Base-by-base conservation (phyloP, 2,888 invertebrate genomes). In the Xylota sylvarum region DNA sequence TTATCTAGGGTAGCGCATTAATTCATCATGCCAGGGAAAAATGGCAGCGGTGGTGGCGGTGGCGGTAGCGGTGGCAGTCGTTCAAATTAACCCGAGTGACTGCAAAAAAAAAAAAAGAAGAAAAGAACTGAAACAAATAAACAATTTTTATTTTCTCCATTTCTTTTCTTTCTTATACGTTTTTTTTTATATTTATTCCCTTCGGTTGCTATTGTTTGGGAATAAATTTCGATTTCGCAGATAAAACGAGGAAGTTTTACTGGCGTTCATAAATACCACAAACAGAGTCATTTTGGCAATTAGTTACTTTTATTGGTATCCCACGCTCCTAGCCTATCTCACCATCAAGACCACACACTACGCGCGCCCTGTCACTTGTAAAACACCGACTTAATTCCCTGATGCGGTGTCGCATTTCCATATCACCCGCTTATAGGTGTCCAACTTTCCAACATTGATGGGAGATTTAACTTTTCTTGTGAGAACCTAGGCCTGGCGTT, bases 1-100 rank as follows among this genome's bases (percentile, higher is more conserved):
- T 72, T 86, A 77, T 81, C 86, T 81, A 81, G 86, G 86, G 86
- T 86, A 86, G 86, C 70, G 56, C 81, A 81, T 81, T 86, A 86
- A 85, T 81, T 86, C 81, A 86, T 85, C 80, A 81, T 85, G 40
- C 65, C 70, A 40, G 60, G 70, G 40, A 52, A 50, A 67, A 56
- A 60, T 67, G 43, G 50, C 46, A 46, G 9, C 62, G 30, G 19
- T 30, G 43, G 14, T 17, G 9, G 43, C n/a, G 9, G 27, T 23
- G 23, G 35, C 10, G 12, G 27, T 3, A 6, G 55, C 9, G 23
- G 17, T 10, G 14, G 62, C 55, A 56, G 70, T 37, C 40, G 65
- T 80, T 86, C 76, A 81, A 86, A 86, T 86, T 81, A 86, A 27
- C 67, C 67, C 85, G 52, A 86, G 81, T 81, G 72, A 60, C 76